Evolutionary conservation across 2,888 invertebrate genomes (phyloP), one percentile per base, ranked within the genome.

Genomic region (Netelia fuscicornis): DNA sequence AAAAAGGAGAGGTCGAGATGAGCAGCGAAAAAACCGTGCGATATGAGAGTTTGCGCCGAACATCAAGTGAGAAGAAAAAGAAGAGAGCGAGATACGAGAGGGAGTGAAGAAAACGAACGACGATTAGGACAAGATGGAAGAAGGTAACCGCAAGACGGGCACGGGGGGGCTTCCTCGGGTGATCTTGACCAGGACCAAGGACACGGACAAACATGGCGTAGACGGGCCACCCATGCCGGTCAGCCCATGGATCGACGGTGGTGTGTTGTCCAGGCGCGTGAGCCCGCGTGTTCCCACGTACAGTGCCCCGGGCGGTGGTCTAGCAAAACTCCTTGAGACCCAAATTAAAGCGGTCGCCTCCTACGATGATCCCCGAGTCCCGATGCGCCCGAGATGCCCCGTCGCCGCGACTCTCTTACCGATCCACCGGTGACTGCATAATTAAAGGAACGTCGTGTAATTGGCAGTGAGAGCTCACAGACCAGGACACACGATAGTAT

Each of bases 371-470:
- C 83, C 67, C 89, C 89, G 88, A 80, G 86, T 48, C 82, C 17
- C 85, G 82, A 85, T 85, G 82, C 80, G 80, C 85, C 84, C 84
- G 62, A 77, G 71, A 86, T 83, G 67, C 78, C 62, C 74, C 76
- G 88, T 85, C 89, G 87, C 87, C 86, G 64, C 76, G 83, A 64
- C 65, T 81, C 76, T 81, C 87, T 81, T 79, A 77, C 87, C 87
- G 89, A 90, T 91, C 90, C 88, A 90, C 87, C 90, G 91, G 88
- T 89, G 89, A 89, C 85, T 92, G 92, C 92, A 92, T 92, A 92
- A 92, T 92, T 91, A 91, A 91, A 92, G 92, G 91, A 92, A 89
- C 91, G 89, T 91, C 91, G 89, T 89, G 92, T 91, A 92, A 92
- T 92, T 91, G 91, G 91, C 90, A 89, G 88, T 88, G 79, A 86